Evolutionary conservation across 2,888 invertebrate genomes (phyloP).

Genomic region (Eupsilia transversa): DNA sequence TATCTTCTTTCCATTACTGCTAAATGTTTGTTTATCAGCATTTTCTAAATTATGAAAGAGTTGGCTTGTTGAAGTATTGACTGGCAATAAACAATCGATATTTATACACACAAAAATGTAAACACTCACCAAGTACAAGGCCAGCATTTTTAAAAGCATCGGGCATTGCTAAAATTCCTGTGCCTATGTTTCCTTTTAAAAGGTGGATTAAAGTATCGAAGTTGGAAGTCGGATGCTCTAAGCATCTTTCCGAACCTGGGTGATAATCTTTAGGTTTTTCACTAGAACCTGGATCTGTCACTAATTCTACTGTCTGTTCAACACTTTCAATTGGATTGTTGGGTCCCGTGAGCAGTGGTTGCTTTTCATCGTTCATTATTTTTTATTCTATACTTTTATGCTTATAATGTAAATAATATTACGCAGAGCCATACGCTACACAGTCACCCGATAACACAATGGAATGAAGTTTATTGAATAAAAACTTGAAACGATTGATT

Average conservation of each 20-base stretch:
- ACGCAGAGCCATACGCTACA: slow-evolving; percentile 64
- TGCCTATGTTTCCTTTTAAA: slow-evolving; percentile 95
- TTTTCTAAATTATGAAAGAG: background rate
- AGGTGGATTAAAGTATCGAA: slow-evolving; percentile 94
- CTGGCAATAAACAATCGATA: slow-evolving; percentile 28
- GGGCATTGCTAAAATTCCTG: slow-evolving; percentile 99
- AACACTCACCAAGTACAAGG: slow-evolving; percentile 93
- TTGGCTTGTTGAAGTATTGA: slow-evolving; percentile 4
- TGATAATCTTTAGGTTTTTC: slow-evolving; percentile 85
- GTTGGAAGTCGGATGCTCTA: slow-evolving; percentile 95
- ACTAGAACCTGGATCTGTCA: slow-evolving; percentile 73
- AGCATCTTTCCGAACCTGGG: slow-evolving; percentile 92
- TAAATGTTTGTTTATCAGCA: background rate
- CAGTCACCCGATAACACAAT: slow-evolving; percentile 57
- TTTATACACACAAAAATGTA: slow-evolving; percentile 38
- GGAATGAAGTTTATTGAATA: slow-evolving; percentile 25
- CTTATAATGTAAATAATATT: slow-evolving; percentile 64
- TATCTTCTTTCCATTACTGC: background rate
- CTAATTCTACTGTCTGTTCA: slow-evolving; percentile 82
- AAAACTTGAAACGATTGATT: slow-evolving; percentile 9
- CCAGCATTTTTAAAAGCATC: slow-evolving; percentile 98
- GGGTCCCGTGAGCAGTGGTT: slow-evolving; percentile 91
- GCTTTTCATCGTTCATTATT: slow-evolving; percentile 93
- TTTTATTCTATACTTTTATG: slow-evolving; percentile 68
- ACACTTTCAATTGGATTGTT: slow-evolving; percentile 79